phyloP scores from a whole-genome alignment of 2,797 vertebrate species.

The Melanotaenia maccullochi region DNA sequence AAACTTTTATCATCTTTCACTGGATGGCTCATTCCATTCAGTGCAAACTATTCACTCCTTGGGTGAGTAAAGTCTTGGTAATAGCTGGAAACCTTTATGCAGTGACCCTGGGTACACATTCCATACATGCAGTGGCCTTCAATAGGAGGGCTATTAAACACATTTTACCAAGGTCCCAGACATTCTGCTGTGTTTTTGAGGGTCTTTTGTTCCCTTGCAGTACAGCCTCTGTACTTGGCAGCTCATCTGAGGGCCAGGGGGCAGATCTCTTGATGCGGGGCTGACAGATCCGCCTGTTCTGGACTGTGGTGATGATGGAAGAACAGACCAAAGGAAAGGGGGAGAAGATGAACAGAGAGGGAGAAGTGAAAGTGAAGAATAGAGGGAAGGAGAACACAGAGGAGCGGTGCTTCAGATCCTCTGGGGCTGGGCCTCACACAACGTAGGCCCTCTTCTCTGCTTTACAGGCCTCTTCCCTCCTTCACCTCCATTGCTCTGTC shows the following conservation, averaged over 20 bases:
- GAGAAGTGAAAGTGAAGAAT: constrained; percentile 78
- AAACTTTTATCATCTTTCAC: constrained; percentile 41
- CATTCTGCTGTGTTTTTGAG: constrained; percentile 64
- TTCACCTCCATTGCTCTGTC: constrained; percentile 78
- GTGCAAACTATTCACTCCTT: constrained; percentile 21
- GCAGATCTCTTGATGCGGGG: constrained; percentile 72
- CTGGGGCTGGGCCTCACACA: constrained; percentile 62
- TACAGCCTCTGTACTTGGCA: constrained; percentile 79
- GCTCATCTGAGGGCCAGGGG: constrained; percentile 75
- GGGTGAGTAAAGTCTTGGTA: constrained; percentile 46
- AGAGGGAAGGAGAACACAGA: constrained; percentile 66
- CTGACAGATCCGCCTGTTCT: constrained; percentile 78
- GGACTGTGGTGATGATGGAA: constrained; percentile 63
- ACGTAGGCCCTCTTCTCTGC: constrained; percentile 42
- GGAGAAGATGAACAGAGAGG: constrained; percentile 54
- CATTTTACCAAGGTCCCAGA: constrained; percentile 59
- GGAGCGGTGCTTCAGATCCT: constrained; percentile 69
- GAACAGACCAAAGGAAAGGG: constrained; percentile 51
- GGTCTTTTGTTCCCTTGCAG: constrained; percentile 59
- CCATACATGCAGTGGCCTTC: constrained; percentile 66
- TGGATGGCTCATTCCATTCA: constrained; percentile 30
- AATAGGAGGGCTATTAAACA: constrained; percentile 71
- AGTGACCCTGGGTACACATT: constrained; percentile 66
- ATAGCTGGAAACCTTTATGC: constrained; percentile 62
- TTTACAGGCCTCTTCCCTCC: constrained; percentile 48